Evolutionary conservation across 2,888 invertebrate genomes (phyloP).

Genomic region (Amphipyra berbera): DNA sequence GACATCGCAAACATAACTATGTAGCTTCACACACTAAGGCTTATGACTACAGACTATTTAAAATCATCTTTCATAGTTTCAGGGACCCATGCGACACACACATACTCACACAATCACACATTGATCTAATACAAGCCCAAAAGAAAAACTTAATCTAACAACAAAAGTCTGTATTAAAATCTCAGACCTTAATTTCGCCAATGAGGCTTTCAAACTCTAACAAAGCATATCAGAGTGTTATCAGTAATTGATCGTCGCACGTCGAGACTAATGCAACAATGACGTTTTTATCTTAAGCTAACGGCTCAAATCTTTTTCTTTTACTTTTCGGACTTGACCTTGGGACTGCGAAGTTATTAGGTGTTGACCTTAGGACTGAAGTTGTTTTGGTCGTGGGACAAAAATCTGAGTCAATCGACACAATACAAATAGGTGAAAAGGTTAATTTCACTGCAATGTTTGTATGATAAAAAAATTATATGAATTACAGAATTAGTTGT

Average conservation of each 20-base stretch:
- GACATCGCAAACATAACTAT: too few relatives aligned
- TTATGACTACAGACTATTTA: too few relatives aligned
- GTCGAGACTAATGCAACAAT: conserved; percentile 41
- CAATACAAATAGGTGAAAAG: not conserved
- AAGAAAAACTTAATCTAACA: not conserved
- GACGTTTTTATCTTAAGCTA: conserved; percentile 32
- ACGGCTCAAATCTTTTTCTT: conserved; percentile 37
- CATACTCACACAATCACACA: too few relatives aligned
- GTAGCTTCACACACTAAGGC: too few relatives aligned
- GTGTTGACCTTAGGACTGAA: not conserved
- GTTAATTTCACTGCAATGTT: not conserved
- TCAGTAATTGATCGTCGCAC: conserved; percentile 50
- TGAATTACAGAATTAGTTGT: not conserved
- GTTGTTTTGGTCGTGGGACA: not conserved
- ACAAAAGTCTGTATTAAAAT: not conserved
- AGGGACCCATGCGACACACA: too few relatives aligned
- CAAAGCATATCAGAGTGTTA: conserved; percentile 39
- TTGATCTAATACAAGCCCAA: not conserved
- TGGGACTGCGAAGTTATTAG: too few relatives aligned
- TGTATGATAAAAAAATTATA: not conserved
- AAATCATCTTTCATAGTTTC: too few relatives aligned
- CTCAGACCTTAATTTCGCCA: not conserved
- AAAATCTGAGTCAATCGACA: conserved; percentile 4
- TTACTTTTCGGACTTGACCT: conserved; percentile 14
- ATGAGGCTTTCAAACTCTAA: conserved; percentile 20